Conservation (phyloP, 2,888 invertebrate genomes). For the Scelioninae gen. 1 region DNA sequence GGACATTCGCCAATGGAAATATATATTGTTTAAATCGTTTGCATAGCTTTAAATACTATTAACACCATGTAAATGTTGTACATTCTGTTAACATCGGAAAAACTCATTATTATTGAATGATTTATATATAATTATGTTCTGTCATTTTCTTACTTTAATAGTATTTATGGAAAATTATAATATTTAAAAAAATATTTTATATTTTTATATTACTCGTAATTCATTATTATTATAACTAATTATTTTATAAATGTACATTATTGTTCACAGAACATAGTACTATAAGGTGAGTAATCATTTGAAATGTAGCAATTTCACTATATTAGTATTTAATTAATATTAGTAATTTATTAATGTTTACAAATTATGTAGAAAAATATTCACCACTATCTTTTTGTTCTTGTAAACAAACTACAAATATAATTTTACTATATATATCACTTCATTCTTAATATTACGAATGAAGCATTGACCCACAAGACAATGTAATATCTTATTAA, state of each 20-base stretch:
- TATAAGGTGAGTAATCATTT: too few relatives aligned
- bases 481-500: conserved; percentile 8
- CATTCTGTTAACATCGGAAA: neutral
- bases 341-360: too few relatives aligned
- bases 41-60: neutral
- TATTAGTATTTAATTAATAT: too few relatives aligned
- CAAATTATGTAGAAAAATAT: conserved; percentile 1
- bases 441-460: conserved; percentile 17
- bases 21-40: conserved; percentile 1
- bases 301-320: too few relatives aligned
- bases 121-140: too few relatives aligned
- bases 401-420: neutral
- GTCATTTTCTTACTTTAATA: too few relatives aligned
- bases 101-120: neutral
- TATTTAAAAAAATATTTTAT: too few relatives aligned
- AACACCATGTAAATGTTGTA: conserved; percentile 12
- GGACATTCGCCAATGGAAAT: conserved; percentile 5
- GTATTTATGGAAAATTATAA: too few relatives aligned
- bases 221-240: too few relatives aligned
- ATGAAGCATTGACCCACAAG: conserved; percentile 3
- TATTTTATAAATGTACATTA: too few relatives aligned
- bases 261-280: too few relatives aligned
- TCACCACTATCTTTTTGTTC: neutral
- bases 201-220: too few relatives aligned
- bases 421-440: conserved; percentile 13